A percentile compares a stretch with the other conserved stretches of the same genome.
Conservation (phyloP, 2,797 vertebrate genomes). For the Acestrorhynchus altus region DNA sequence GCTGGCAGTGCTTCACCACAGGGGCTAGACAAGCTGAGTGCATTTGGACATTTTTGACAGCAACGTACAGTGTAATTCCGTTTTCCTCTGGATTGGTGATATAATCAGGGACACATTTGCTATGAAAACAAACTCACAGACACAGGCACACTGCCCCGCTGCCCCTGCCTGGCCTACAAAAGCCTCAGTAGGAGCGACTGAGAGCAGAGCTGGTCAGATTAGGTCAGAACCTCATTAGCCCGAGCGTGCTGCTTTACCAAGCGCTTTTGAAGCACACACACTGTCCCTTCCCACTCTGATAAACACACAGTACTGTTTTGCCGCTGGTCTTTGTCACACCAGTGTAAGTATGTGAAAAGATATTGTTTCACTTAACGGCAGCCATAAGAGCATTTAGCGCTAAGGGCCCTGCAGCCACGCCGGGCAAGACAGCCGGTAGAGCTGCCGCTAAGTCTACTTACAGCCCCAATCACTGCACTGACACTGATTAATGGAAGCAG, state of each 20-base stretch:
- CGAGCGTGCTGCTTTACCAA: constrained; percentile 1
- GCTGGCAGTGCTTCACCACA: no score
- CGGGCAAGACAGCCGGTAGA: constrained; percentile 18
- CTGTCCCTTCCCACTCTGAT: constrained; percentile 29
- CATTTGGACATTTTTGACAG: no score
- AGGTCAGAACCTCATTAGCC: constrained; percentile 46
- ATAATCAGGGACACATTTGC: neutral
- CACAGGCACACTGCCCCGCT: constrained; percentile 20
- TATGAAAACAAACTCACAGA: neutral
- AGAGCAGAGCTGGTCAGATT: constrained; percentile 13
- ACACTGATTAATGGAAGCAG: constrained; percentile 74
- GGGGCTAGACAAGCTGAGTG: no score
- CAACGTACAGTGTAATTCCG: neutral
- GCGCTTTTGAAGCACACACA: constrained; percentile 25
- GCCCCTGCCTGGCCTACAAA: constrained; percentile 14
- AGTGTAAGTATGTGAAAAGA: constrained; percentile 34
- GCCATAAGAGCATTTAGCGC: constrained; percentile 20
- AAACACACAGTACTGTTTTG: constrained; percentile 29
- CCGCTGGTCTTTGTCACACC: constrained; percentile 20
- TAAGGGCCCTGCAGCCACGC: constrained; percentile 4
- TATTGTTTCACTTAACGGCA: constrained; percentile 26
- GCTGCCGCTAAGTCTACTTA: constrained; percentile 21
- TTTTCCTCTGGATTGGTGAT: neutral
- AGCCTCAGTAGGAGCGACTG: constrained; percentile 16
- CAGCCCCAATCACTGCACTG: constrained; percentile 66